Evolutionary conservation across 2,113 vertebrate species (phyloP), one percentile per base, ranked within the genome.

Genomic region (Cnemophilus loriae): DNA sequence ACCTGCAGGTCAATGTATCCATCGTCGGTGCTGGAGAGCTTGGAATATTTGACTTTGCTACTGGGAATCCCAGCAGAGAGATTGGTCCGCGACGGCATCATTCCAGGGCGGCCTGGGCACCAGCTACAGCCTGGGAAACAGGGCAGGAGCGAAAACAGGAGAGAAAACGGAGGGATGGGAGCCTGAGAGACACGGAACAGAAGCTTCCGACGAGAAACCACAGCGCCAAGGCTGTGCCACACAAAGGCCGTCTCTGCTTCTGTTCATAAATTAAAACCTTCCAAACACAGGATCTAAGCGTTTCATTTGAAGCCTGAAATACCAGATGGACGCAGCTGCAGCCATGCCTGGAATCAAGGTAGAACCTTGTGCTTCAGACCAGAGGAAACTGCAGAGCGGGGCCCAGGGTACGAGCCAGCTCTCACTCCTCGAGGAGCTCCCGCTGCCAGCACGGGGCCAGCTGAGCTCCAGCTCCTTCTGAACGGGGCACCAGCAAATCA

Each of bases 1-100:
- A 99, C 99, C 99, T 99, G 99, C 93, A 99, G 97, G 93, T 99
- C 99, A 37, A 99, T 99, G 97, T 99, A 99, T 24, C 99, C 99
- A 78, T 99, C 99, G 10, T 99, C 99, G 9, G 98, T 99, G 95
- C 98, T 98, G 39, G 99, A 97, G 56, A 99, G 97, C 93, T 98
- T 98, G 63, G 99, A 99, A 89, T 99, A 99, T 69, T 98, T 98
- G 11, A 99, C 98, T 94, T 98, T 99, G 96, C 98, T 99, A 69
- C 94, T 98, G 47, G 98, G 98, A 30, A 97, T 96, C 44, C 98
- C 98, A 95, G 97, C 90, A 33, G 98, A 90, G 35, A 99, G 97
- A 6, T 97, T 98, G 80, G 98, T 99, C 44, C 99, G 97, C 9
- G 98, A 98, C 0, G 99, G 98, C 99, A 99, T 99, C 97, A 97